Base-by-base conservation (phyloP, 2,888 invertebrate species). In the Drosophila monieri region DNA sequence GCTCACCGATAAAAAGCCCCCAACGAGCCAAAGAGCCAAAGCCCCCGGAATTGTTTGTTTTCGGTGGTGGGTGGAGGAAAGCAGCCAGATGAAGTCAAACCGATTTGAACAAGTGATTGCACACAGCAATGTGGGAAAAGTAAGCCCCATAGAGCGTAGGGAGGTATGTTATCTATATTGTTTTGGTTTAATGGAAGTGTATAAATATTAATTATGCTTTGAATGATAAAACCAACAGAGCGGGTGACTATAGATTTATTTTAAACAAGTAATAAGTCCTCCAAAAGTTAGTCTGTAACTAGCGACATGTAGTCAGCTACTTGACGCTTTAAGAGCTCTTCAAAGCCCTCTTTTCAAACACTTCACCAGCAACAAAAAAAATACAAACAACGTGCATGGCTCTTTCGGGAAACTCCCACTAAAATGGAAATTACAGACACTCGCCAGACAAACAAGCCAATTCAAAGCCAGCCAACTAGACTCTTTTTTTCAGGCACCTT, bases 351-450 rank as follows among this genome's bases (percentile, higher is more conserved):
- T 86, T 78, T 78, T 10, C 23, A 76, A 78, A 74, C 81, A 77
- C 81, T 23, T 23, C 4, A 4, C 74, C 81, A 54, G 56, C 49
- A 56, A 39, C 39, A 23, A 53, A 39, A 43, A 23, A 53, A 48
- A 46, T 27, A 44, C 10, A 41, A 46, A n/a, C 52, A 55, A 18
- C 2, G 1, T 51, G 44, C 30, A 54, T 51, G 35, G 37, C 21
- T 48, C 30, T 14, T 15, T 72, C 73, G 73, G 54, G 78, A 71
- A 71, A 75, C 86, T 78, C 78, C 80, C 80, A 80, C 78, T 68
- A 72, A 76, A 68, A 69, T 76, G 78, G 74, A 84, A 84, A 87
- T 76, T 73, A 73, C 75, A 85, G 81, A 80, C 86, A 83, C 88
- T 87, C 85, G 85, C 74, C 77, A 77, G 81, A 58, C 74, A 74